Evolutionary conservation across 2,888 invertebrate genomes (phyloP), one percentile per base, ranked within the genome.

Genomic region (Labia minor): DNA sequence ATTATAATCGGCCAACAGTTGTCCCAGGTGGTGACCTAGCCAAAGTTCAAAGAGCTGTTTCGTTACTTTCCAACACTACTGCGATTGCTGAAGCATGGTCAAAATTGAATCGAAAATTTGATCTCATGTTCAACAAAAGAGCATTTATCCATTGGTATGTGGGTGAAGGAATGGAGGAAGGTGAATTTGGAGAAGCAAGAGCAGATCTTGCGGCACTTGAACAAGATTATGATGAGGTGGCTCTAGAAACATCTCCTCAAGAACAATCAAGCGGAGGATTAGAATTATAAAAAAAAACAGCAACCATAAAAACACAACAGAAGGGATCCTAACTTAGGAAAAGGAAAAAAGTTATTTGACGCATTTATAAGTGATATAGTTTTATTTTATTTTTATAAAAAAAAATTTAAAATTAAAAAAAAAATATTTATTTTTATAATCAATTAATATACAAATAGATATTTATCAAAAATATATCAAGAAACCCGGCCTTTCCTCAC

Each of bases 71-170:
- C 71, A 83, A 83, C 75, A 83, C 81, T 18, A 83, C 82, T 14
- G 87, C 86, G 68, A 82, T 82, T 71, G 81, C 81, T 14, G 81
- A 82, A 72, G 82, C 82, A 19, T 83, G 82, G 82, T 80, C 80
- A 61, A 77, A 82, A 68, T 77, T 83, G 19, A 81, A 86, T 73
- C 83, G 82, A 72, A 94, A 95, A 76, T 93, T 88, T 76, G 86
- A 88, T 68, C 77, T 89, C 65, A 89, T 95, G 86, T 92, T 86
- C 73, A 81, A 85, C 67, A 90, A 92, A 75, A 82, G 90, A 67
- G 92, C 93, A 4, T 95, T 94, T 76, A 86, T 95, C 14, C 93
- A 94, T 78, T 94, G 94, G 82, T 95, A 87, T 72, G 77, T 79
- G 63, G 78, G 79, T 4, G 80, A 80, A 72, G 80, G 80, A 63